Evolutionary conservation across 2,797 vertebrate species (phyloP).

Genomic region (Myotis pilosus): DNA sequence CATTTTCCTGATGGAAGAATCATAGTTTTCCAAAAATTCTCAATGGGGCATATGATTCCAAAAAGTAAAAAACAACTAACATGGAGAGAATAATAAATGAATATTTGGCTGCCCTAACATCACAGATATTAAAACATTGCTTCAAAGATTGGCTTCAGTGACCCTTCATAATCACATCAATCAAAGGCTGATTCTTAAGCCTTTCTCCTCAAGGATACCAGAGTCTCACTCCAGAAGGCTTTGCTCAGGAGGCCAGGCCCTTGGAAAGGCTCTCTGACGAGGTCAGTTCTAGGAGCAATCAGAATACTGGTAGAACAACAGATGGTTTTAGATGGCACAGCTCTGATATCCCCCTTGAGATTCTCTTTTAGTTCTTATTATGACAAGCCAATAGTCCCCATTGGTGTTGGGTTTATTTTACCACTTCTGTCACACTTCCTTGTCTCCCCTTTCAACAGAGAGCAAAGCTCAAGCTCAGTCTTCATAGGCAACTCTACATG

Average conservation of each 20-base stretch:
- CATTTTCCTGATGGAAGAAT: conserved; percentile 30
- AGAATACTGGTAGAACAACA: not conserved
- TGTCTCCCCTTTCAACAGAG: not conserved
- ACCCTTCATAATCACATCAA: not conserved
- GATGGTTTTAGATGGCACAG: not conserved
- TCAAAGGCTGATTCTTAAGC: not conserved
- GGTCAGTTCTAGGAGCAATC: not conserved
- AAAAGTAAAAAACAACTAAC: not conserved
- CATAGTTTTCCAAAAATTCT: conserved; percentile 26
- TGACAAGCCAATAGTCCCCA: not conserved
- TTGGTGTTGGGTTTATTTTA: not conserved
- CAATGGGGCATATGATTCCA: not conserved
- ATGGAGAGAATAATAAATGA: not conserved
- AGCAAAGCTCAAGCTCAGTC: not conserved
- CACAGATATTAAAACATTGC: conserved; percentile 1
- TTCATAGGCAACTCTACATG: not conserved
- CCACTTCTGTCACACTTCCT: not conserved
- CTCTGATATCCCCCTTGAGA: not conserved
- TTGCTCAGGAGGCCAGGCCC: not conserved
- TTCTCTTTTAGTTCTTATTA: not conserved
- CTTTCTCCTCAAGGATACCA: not conserved
- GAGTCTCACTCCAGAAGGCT: not conserved
- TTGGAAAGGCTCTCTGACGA: not conserved
- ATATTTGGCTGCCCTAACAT: not conserved
- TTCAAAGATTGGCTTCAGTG: not conserved